Conservation (phyloP, 2,797 vertebrate species). For the Coccyzus lansbergi region DNA sequence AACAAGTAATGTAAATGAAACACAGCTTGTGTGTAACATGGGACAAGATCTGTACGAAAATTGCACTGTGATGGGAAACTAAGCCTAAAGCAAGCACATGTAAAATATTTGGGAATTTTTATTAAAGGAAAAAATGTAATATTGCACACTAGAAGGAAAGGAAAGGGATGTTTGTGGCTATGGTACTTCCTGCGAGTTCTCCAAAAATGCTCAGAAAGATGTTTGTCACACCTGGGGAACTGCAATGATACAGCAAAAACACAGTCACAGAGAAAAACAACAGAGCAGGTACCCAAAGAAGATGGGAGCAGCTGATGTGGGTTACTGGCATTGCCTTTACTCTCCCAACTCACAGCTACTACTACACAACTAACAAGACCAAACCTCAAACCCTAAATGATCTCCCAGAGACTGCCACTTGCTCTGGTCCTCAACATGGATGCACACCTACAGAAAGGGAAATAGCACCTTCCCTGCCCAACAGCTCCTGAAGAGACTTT, state of each 20-base stretch:
- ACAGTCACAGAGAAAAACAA: neutral
- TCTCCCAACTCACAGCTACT: neutral
- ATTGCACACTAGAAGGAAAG: no score
- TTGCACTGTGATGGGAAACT: accelerated
- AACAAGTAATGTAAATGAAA: neutral
- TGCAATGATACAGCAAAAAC: conserved; percentile 42
- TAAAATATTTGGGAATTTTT: neutral
- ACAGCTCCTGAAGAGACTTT: neutral
- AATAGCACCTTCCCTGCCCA: neutral
- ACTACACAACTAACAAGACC: neutral
- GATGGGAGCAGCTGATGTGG: neutral
- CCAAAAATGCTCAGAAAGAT: neutral
- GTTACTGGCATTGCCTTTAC: neutral
- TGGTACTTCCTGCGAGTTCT: neutral
- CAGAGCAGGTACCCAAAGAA: neutral
- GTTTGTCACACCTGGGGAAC: neutral
- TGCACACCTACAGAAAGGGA: neutral
- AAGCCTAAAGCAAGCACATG: neutral
- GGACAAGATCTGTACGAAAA: neutral
- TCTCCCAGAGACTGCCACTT: neutral
- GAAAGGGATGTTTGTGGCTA: neutral
- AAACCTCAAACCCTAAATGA: neutral
- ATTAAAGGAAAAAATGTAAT: neutral
- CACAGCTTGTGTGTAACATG: neutral
- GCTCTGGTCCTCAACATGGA: neutral